Percentiles rank a stretch among this genome's conserved stretches.
These are phyloP conservation scores for Struthio camelus DNA, from an alignment of 2,113 vertebrate genomes.

Conservation along the genomic window DNA sequence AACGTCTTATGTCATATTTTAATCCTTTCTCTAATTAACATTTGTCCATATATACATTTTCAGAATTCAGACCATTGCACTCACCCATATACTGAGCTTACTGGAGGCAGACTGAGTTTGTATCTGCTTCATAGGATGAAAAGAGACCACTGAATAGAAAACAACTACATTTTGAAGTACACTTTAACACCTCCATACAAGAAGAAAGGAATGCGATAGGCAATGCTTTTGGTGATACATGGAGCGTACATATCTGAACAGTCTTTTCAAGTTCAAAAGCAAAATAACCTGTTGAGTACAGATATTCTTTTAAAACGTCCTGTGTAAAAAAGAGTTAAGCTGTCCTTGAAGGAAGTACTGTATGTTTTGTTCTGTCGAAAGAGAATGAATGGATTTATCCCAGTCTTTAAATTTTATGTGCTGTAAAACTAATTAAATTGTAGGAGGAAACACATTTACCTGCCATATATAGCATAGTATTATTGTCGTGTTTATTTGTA, in stretches of 20 bases:
- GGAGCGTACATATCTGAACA: not conserved
- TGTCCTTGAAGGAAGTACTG: not conserved
- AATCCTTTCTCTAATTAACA: conserved; percentile 2
- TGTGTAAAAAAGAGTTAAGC: not conserved
- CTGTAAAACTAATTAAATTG: not conserved
- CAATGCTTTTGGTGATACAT: not conserved
- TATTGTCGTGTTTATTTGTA: not conserved
- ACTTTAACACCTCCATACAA: not conserved
- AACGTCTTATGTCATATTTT: not conserved
- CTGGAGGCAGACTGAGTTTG: not conserved
- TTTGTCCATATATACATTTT: not conserved
- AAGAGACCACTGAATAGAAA: conserved; percentile 2
- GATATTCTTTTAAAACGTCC: not conserved
- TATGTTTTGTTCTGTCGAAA: not conserved
- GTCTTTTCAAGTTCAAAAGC: not conserved
- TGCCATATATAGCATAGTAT: not conserved
- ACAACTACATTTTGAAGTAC: conserved; percentile 21
- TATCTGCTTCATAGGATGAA: not conserved
- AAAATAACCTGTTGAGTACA: not conserved
- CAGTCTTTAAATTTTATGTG: not conserved
- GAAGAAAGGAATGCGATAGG: conserved; percentile 25
- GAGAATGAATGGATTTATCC: not conserved
- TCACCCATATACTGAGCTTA: not conserved
- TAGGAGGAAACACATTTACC: not conserved
- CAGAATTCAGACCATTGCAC: not conserved